Evolutionary conservation across 2,113 vertebrate genomes (phyloP), one percentile per base, ranked within the genome.

Genomic region (Grammomys surdaster): DNA sequence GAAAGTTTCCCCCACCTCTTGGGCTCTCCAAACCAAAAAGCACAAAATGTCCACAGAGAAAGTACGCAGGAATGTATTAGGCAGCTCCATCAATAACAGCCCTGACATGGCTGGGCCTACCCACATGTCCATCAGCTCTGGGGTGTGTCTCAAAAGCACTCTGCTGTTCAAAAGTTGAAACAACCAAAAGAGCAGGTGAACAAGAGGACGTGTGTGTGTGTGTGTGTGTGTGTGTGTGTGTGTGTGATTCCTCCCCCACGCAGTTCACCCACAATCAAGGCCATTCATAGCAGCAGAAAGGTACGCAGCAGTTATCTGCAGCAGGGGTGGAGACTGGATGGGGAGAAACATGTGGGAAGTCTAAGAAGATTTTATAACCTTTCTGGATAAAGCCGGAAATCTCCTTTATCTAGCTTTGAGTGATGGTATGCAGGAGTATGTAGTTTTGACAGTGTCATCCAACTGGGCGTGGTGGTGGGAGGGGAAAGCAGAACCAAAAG

Each of bases 11-110:
- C 16, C 7, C 51, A 63, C 13, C 24, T 48, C 24, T 65, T 51
- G 56, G 95, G 76, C 96, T 22, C 84, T 56, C 69, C 63, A 65
- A 22, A 26, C 33, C n/a, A 92, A 81, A 93, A 78, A 96, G 80
- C 80, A 67, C 4, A 1, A 48, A 3, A 20, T 10, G 28, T 75
- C 84, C 75, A 48, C 70, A 33, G 88, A 70, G 82, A 75, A 48
- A 87, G 28, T 3, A 1, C 36, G 40, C 1, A 2, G 4, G 14
- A 43, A 56, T 51, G 51, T 51, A 60, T 10, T 0, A 20, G 13
- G 77, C 31, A 65, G 58, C 58, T 81, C 73, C 26, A n/a, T 65
- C 54, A 54, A 19, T 88, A 65, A 88, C 11, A 88, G 54, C 22
- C 56, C 20, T 40, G 46, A n/a, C 36, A 58, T n/a, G 43, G 85